Conservation (phyloP, 1,140 invertebrate genomes). For the Cheumatopsyche charites region DNA sequence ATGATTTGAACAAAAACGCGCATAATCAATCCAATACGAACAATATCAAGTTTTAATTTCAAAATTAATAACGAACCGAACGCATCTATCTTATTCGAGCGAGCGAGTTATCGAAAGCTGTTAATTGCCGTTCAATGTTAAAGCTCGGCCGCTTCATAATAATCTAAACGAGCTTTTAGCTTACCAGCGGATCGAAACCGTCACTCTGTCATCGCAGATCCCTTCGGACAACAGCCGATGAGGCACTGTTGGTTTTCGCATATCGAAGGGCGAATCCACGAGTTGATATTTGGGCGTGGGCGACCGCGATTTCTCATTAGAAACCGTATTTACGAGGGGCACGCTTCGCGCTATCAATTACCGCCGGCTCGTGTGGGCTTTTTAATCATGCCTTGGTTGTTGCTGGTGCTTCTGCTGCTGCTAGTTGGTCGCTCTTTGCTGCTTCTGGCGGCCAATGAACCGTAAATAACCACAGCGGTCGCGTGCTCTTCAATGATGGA, state of each 20-base stretch:
- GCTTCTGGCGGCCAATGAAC: constrained; percentile 40
- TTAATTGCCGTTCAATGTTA: too few relatives aligned
- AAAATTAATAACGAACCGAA: too few relatives aligned
- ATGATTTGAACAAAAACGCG: too few relatives aligned
- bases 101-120: too few relatives aligned
- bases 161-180: too few relatives aligned
- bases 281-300: constrained; percentile 16
- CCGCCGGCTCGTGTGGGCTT: constrained; percentile 19
- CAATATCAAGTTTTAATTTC: too few relatives aligned
- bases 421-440: neutral
- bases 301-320: constrained; percentile 32
- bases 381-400: constrained; percentile 3
- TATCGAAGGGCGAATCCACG: constrained; percentile 25
- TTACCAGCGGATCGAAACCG: too few relatives aligned
- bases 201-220: too few relatives aligned
- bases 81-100: too few relatives aligned
- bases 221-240: too few relatives aligned
- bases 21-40: too few relatives aligned
- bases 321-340: constrained; percentile 34
- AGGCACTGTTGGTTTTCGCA: neutral
- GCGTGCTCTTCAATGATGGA: constrained; percentile 46
- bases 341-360: constrained; percentile 32
- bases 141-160: too few relatives aligned
- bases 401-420: neutral
- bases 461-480: constrained; percentile 45